Evolutionary conservation across 2,888 invertebrate genomes (phyloP), one percentile per base, ranked within the genome.

Genomic region (Ectobius pallidus): DNA sequence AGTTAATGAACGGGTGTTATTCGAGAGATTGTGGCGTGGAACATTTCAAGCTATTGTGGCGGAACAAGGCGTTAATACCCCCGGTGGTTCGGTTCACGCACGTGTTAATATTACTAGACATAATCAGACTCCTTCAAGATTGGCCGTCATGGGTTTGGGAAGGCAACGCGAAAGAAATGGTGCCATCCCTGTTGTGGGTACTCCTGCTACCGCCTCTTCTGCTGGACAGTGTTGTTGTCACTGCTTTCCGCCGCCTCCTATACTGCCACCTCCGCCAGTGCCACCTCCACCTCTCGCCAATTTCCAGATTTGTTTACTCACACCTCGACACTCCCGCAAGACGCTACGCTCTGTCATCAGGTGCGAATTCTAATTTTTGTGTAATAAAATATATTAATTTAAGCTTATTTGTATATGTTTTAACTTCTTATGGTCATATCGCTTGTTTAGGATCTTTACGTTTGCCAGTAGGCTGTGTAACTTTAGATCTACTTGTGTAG

Each of bases 1-100:
- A 32, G 70, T 74, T 22, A 88, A 89, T 78, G 88, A 90, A 78
- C 85, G 90, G 74, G 85, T 89, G 44, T 88, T 91, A 71, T 92
- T 92, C 81, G 91, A 92, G 79, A 85, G 91, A 22, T 84, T 92
- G 69, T 92, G 92, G 92, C 87, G 90, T 55, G 91, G 91, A 71
- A 88, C 88, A 55, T 88, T 89, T 79, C 81, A 81, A 18, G 78
- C 78, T n/a, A 77, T 78, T 63, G 75, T 73, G 68, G 75, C 76
- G 1, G 75, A 74, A 46, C 76, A 75, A 44, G 46, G 61, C 25
- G 62, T 69, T 32, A 14, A n/a, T 3, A 18, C 32, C 11, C 6
- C 27, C 11, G 30, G 32, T 11, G n/a, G 14, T 4, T 32, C 58
- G 30, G 58, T 32, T 2, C 58, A 58, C 58, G 22, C 58, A 30